phyloP scores from a whole-genome alignment of 2,888 invertebrate species.

The Orthosia gothica region DNA sequence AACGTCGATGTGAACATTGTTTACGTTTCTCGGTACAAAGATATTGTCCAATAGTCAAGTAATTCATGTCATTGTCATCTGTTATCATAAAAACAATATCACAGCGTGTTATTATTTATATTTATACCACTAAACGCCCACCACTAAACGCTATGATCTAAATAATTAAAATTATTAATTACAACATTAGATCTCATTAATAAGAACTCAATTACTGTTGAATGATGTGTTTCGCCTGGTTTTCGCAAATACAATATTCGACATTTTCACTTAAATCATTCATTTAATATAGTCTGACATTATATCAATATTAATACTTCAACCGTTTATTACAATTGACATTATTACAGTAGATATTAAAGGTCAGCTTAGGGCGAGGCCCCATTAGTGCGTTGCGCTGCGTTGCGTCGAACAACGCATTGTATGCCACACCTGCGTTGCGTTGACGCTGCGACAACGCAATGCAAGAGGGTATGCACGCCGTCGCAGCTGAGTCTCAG shows the following conservation, averaged over 20 bases:
- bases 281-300: conserved; percentile 26
- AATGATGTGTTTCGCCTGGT: conserved; percentile 30
- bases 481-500: too few relatives aligned
- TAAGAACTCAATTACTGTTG: conserved; percentile 35
- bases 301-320: conserved; percentile 20
- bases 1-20: too few relatives aligned
- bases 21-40: neutral
- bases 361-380: too few relatives aligned
- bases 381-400: too few relatives aligned
- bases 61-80: neutral
- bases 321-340: conserved; percentile 26
- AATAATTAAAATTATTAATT: conserved; percentile 50
- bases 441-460: too few relatives aligned
- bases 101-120: neutral
- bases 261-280: conserved; percentile 30
- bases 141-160: conserved; percentile 8
- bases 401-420: too few relatives aligned
- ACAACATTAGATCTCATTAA: conserved; percentile 37
- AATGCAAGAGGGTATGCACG: too few relatives aligned
- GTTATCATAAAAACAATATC: neutral
- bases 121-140: neutral
- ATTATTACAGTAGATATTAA: conserved; percentile 1
- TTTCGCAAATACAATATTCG: conserved; percentile 25
- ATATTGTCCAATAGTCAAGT: neutral
- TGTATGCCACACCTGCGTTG: too few relatives aligned